Evolutionary conservation across 2,113 vertebrate genomes (phyloP).

Genomic region (Heliornis fulica): DNA sequence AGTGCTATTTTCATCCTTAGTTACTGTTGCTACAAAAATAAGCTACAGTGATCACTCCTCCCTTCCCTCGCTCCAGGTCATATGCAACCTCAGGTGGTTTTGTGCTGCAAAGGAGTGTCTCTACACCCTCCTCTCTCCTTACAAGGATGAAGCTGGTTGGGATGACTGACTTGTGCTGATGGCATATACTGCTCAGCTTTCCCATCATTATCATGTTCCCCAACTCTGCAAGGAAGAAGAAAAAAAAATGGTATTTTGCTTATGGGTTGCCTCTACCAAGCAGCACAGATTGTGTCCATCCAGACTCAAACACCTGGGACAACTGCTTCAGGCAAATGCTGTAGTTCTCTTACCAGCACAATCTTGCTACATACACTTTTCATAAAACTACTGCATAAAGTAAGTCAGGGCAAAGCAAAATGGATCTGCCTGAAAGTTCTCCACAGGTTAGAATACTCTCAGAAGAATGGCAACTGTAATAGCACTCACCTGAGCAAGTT

Average conservation of each 20-base stretch:
- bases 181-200: background rate
- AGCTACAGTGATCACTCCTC: background rate
- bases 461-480: background rate
- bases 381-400: background rate
- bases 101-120: background rate
- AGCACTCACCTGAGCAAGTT: background rate
- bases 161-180: background rate
- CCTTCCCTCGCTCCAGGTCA: background rate
- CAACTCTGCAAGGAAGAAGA: background rate
- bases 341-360: background rate
- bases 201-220: background rate
- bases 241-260: background rate
- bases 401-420: background rate
- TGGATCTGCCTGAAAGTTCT: background rate
- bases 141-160: background rate
- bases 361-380: background rate
- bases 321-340: background rate
- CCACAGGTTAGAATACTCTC: background rate
- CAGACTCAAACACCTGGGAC: background rate
- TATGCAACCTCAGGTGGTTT: rapidly evolving
- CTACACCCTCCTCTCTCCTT: background rate
- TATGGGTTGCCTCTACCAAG: background rate
- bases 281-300: background rate
- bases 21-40: background rate
- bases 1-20: background rate